phyloP scores from a whole-genome alignment of 1,140 invertebrate species.

The Macrobrachium nipponense region DNA sequence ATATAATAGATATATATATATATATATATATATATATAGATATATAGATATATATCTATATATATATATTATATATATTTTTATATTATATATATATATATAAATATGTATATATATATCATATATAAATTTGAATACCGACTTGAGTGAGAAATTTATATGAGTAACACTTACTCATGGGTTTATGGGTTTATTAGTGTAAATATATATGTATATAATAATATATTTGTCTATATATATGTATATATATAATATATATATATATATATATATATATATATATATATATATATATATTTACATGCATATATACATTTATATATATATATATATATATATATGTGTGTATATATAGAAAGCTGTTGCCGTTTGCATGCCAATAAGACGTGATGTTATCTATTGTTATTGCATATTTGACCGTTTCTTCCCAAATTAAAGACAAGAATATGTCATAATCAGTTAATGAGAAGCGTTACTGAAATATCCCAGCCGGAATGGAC shows the following conservation, averaged over 20 bases:
- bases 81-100: slow-evolving; percentile 7
- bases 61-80: slow-evolving; percentile 1
- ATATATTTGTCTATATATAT: slow-evolving; percentile 7
- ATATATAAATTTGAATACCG: no score
- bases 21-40: slow-evolving; percentile 8
- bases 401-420: no score
- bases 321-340: not conserved
- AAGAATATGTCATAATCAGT: no score
- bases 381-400: no score
- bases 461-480: no score
- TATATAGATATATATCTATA: slow-evolving; percentile 10
- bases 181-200: no score
- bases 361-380: not conserved
- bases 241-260: slow-evolving; percentile 17
- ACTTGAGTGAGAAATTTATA: no score
- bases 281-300: not conserved
- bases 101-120: no score
- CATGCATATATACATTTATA: not conserved
- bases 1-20: no score
- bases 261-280: slow-evolving; percentile 10
- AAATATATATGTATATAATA: slow-evolving; percentile 7
- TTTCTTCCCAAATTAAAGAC: no score
- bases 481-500: no score
- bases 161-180: no score
- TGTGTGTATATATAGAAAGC: not conserved